These are phyloP conservation scores for Nephrocerus scutellatus DNA, from an alignment of 2,888 invertebrate species.

Conservation along the genomic window DNA sequence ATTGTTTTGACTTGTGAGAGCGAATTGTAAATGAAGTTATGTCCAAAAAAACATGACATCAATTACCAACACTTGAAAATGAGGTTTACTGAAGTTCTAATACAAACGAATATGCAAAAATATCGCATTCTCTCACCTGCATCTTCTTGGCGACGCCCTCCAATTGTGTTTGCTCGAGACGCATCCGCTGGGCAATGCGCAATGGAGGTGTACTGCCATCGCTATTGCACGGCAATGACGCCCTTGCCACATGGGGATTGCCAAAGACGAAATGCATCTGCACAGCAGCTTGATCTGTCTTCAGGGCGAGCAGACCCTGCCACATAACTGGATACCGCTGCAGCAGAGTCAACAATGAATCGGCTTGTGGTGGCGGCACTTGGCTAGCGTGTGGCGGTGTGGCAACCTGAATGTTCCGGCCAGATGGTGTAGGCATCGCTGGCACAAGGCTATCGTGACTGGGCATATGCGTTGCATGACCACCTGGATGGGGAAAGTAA, in stretches of 20 bases:
- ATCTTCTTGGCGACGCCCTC: conserved; percentile 94
- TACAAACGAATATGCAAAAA: too few species aligned
- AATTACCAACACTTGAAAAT: background rate
- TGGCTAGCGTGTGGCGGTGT: conserved; percentile 67
- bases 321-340: conserved; percentile 95
- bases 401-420: conserved; percentile 38
- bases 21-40: too few species aligned
- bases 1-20: too few species aligned
- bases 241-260: conserved; percentile 79
- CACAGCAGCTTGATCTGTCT: conserved; percentile 94
- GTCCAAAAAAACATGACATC: background rate
- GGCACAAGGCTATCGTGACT: conserved; percentile 36
- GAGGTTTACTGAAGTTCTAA: too few species aligned
- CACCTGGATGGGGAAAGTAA: conserved; percentile 14
- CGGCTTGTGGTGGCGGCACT: conserved; percentile 76
- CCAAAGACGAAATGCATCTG: conserved; percentile 99
- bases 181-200: conserved; percentile 94
- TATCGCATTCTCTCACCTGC: conserved; percentile 75
- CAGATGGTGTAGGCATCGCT: conserved; percentile 29
- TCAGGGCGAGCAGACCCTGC: conserved; percentile 91
- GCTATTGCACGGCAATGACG: conserved; percentile 76
- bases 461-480: conserved; percentile 25
- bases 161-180: conserved; percentile 89
- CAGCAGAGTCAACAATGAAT: conserved; percentile 71
- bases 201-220: conserved; percentile 80